Percentiles rank a stretch among this genome's conserved stretches.
These are phyloP conservation scores for Seira musarum DNA, from an alignment of 2,888 invertebrate species.

Conservation along the genomic window DNA sequence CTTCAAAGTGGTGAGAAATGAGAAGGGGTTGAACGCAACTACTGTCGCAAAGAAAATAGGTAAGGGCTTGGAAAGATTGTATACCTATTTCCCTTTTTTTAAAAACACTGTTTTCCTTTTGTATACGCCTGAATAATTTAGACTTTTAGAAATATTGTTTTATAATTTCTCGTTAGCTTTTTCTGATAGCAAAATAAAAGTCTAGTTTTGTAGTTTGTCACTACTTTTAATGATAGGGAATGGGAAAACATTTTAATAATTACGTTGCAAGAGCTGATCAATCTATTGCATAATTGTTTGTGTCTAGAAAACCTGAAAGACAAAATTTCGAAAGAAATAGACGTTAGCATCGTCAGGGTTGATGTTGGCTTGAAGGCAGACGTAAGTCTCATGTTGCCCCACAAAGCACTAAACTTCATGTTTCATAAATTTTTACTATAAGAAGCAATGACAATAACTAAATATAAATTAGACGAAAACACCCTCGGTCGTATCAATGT, in stretches of 20 bases:
- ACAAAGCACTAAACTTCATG: too few species aligned
- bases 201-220: too few species aligned
- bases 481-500: conserved; percentile 72
- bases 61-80: conserved; percentile 51
- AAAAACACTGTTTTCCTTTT: too few species aligned
- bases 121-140: too few species aligned
- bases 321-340: conserved; percentile 78
- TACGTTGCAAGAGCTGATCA: too few species aligned
- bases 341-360: conserved; percentile 80
- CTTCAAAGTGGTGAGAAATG: conserved; percentile 81
- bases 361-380: conserved; percentile 82
- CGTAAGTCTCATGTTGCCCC: conserved; percentile 74
- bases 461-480: conserved; percentile 74
- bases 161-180: too few species aligned
- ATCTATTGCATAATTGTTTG: too few species aligned
- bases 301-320: conserved; percentile 80
- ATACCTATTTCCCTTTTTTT: not conserved
- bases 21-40: conserved; percentile 79
- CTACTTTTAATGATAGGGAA: too few species aligned
- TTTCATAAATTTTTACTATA: too few species aligned
- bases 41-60: conserved; percentile 74
- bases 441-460: not conserved
- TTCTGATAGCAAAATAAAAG: too few species aligned
- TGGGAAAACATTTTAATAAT: too few species aligned
- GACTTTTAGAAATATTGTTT: too few species aligned